A percentile compares a stretch with the other conserved stretches of the same genome.
Conservation (phyloP, 2,888 invertebrate genomes). For the Acanthosepion lycidas region DNA sequence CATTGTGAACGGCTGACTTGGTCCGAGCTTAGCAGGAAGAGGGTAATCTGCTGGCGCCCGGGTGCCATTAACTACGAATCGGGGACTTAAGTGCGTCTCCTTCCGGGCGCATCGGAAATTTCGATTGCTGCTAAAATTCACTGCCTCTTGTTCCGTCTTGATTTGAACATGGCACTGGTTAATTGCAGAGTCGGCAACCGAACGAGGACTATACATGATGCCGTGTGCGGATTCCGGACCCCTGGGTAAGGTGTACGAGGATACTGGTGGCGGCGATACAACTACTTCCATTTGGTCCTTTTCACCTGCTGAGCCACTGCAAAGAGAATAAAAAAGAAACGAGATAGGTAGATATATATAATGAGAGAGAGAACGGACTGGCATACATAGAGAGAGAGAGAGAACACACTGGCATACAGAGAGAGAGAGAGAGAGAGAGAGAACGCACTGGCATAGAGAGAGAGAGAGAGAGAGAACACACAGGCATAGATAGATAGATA, state of each 20-base stretch:
- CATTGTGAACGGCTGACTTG: neutral
- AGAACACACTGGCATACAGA: too few species aligned
- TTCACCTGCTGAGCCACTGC: neutral
- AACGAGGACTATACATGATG: slow-evolving; percentile 38
- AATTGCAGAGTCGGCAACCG: neutral
- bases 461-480: neutral
- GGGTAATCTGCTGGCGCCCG: neutral
- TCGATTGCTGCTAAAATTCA: neutral
- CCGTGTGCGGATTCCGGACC: neutral
- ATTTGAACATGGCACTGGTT: slow-evolving; percentile 5
- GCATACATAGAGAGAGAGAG: too few species aligned
- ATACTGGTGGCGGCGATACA: neutral
- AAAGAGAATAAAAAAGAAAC: neutral
- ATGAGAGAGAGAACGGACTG: neutral
- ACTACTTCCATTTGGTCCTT: slow-evolving; percentile 34
- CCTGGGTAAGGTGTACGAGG: neutral
- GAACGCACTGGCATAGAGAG: too few species aligned
- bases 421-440: too few species aligned
- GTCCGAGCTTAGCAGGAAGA: neutral
- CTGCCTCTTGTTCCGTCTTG: slow-evolving; percentile 3
- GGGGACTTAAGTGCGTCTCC: neutral
- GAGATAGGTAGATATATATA: neutral
- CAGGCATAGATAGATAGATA: too few species aligned
- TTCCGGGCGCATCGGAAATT: neutral
- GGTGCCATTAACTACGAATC: neutral